Percentiles rank a stretch among this genome's conserved stretches.
phyloP scores from a whole-genome alignment of 2,797 vertebrate species.

The Tauraco hartlaubi region DNA sequence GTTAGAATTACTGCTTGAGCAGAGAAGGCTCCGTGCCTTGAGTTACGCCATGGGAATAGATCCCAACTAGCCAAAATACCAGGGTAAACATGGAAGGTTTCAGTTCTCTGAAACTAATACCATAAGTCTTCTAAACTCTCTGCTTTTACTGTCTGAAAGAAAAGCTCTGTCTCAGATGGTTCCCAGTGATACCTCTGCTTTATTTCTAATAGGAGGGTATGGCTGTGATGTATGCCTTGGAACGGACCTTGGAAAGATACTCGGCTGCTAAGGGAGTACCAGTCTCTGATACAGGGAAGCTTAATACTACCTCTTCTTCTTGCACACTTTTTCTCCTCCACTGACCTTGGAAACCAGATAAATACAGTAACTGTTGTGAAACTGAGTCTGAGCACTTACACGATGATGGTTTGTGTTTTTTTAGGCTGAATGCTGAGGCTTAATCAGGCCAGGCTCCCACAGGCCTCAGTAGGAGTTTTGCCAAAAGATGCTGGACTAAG shows the following conservation, averaged over 20 bases:
- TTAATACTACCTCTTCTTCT: background rate
- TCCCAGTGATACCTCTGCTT: conserved; percentile 2
- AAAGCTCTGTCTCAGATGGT: background rate
- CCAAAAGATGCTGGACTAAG: conserved; percentile 71
- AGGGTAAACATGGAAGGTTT: background rate
- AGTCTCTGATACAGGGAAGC: background rate
- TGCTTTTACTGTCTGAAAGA: background rate
- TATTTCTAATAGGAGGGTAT: background rate
- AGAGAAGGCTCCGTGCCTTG: background rate
- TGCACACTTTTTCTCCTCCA: background rate
- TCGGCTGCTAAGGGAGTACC: background rate
- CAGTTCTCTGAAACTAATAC: background rate
- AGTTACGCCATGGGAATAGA: background rate
- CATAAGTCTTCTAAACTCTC: background rate
- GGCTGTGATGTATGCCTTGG: background rate
- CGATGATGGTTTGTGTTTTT: conserved; percentile 13
- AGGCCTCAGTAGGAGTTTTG: conserved; percentile 54
- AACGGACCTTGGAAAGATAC: background rate
- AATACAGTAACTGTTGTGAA: conserved; percentile 1
- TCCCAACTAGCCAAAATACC: background rate
- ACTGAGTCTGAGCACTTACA: conserved; percentile 32
- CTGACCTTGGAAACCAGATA: background rate
- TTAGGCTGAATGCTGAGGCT: conserved; percentile 42
- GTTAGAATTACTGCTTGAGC: background rate
- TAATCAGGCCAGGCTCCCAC: conserved; percentile 67